phyloP scores from a whole-genome alignment of 1,140 invertebrate genomes.

The Dufourea novaeangliae region DNA sequence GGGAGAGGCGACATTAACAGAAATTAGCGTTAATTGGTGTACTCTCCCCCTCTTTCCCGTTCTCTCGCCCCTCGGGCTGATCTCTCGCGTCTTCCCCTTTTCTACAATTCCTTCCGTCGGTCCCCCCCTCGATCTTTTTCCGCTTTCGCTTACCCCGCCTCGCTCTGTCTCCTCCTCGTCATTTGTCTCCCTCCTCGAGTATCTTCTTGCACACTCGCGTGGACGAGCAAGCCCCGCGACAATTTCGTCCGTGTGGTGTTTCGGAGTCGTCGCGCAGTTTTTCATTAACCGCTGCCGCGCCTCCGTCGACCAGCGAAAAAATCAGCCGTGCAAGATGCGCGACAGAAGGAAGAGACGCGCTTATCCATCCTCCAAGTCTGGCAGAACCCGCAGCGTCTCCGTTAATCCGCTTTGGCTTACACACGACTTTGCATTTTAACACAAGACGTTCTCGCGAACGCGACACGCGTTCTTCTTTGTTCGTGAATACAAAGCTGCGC shows the following conservation, averaged over 20 bases:
- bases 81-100: slow-evolving; percentile 19
- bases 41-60: slow-evolving; percentile 22
- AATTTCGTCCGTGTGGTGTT: too few species aligned
- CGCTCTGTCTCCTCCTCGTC: background rate
- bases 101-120: background rate
- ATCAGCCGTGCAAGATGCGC: slow-evolving; percentile 41
- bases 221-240: too few species aligned
- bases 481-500: too few species aligned
- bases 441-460: background rate
- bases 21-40: slow-evolving; percentile 80
- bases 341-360: slow-evolving; percentile 53
- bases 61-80: slow-evolving; percentile 1
- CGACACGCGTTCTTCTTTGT: background rate
- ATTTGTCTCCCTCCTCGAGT: slow-evolving; percentile 2
- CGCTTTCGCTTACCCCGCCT: background rate
- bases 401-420: slow-evolving; percentile 64
- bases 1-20: slow-evolving; percentile 74
- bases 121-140: background rate
- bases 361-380: slow-evolving; percentile 60
- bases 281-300: too few species aligned
- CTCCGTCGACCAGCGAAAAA: slow-evolving; percentile 50
- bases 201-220: slow-evolving; percentile 43
- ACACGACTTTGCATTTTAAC: slow-evolving; percentile 50
- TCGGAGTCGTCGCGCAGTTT: background rate
- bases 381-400: slow-evolving; percentile 31